Conservation (phyloP, 2,888 invertebrate genomes). For the Agrilus mali region DNA sequence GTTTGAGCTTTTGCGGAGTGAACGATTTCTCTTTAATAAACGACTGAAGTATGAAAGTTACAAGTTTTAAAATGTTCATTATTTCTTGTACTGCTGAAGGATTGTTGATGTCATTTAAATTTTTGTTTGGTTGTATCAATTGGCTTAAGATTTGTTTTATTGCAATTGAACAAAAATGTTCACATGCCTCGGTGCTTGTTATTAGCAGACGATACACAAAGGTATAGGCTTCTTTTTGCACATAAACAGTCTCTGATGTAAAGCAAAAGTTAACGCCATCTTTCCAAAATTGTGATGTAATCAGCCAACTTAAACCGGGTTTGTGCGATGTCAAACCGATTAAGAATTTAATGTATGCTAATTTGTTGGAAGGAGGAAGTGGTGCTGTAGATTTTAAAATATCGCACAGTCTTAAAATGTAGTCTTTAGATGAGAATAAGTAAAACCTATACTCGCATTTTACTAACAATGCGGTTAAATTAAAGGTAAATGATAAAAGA, state of each 20-base stretch:
- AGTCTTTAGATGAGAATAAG: slow-evolving; percentile 37
- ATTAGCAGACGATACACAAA: slow-evolving; percentile 49
- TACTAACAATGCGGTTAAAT: slow-evolving; percentile 47
- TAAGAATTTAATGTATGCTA: slow-evolving; percentile 54
- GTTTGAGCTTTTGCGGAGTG: slow-evolving; percentile 24
- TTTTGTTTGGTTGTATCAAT: slow-evolving; percentile 37
- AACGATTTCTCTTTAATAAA: slow-evolving; percentile 23
- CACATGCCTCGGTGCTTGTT: slow-evolving; percentile 40
- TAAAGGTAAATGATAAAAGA: slow-evolving; percentile 48
- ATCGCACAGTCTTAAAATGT: slow-evolving; percentile 29
- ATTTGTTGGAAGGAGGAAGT: slow-evolving; percentile 46
- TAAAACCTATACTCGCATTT: slow-evolving; percentile 46
- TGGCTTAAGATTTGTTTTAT: slow-evolving; percentile 44
- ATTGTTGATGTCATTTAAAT: slow-evolving; percentile 24
- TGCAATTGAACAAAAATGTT: slow-evolving; percentile 40
- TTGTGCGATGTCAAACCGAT: slow-evolving; percentile 46
- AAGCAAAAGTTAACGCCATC: slow-evolving; percentile 50
- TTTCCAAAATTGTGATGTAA: slow-evolving; percentile 49
- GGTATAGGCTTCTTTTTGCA: slow-evolving; percentile 51
- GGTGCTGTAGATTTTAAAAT: slow-evolving; percentile 26
- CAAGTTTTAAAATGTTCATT: slow-evolving; percentile 43
- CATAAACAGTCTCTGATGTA: slow-evolving; percentile 57
- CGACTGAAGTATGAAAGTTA: slow-evolving; percentile 42
- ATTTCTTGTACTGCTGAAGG: slow-evolving; percentile 32
- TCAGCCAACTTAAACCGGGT: slow-evolving; percentile 52